Evolutionary conservation across 2,113 vertebrate genomes (phyloP).

Genomic region (Coryphaenoides rupestris): DNA sequence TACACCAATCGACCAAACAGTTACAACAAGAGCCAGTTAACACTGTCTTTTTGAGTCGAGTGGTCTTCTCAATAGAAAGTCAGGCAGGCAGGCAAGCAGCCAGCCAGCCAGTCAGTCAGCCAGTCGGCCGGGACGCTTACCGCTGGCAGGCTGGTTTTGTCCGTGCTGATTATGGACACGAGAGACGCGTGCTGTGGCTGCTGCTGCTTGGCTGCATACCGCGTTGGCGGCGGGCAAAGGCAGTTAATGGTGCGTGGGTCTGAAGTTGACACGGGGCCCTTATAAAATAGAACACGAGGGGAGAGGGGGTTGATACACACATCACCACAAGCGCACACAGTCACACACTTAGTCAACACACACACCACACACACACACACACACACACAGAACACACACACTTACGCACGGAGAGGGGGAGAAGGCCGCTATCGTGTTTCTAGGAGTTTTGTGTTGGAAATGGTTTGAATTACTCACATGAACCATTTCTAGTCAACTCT

Average conservation of each 20-base stretch:
- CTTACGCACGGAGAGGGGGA: too few species aligned
- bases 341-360: too few species aligned
- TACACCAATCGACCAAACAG: too few species aligned
- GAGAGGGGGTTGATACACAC: background rate
- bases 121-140: constrained; percentile 9
- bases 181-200: constrained; percentile 47
- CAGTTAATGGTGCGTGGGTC: constrained; percentile 51
- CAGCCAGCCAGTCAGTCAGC: constrained; percentile 12
- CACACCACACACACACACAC: too few species aligned
- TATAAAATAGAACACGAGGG: constrained; percentile 18
- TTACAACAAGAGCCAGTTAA: background rate
- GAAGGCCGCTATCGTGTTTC: too few species aligned
- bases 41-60: background rate
- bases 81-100: constrained; percentile 16
- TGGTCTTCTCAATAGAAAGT: background rate
- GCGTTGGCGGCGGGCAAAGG: constrained; percentile 43
- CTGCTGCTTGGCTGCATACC: too few species aligned
- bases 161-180: constrained; percentile 29
- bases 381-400: too few species aligned
- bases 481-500: too few species aligned
- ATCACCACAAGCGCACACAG: too few species aligned
- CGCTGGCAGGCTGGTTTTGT: constrained; percentile 37
- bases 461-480: too few species aligned
- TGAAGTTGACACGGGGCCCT: constrained; percentile 45
- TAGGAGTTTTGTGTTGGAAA: too few species aligned